Conservation (phyloP, 2,888 invertebrate genomes). For the Carterocephalus palaemon region DNA sequence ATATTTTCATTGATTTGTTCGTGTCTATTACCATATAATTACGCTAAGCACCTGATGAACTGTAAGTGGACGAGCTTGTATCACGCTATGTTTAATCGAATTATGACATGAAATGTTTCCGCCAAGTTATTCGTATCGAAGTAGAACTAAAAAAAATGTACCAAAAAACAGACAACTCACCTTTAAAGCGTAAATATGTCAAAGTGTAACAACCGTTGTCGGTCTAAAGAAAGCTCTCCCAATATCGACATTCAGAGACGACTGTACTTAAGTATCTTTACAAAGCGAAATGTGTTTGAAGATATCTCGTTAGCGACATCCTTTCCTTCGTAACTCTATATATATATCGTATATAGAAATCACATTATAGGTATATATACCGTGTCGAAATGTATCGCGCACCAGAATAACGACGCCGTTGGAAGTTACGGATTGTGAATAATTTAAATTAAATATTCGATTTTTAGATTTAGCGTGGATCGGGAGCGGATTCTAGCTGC, state of each 20-base stretch:
- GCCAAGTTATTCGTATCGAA: too few relatives aligned
- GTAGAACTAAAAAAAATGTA: constrained; percentile 48
- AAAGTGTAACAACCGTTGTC: constrained; percentile 3
- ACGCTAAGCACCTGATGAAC: too few relatives aligned
- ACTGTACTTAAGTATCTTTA: constrained; percentile 12
- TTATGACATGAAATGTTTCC: too few relatives aligned
- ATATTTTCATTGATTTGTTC: too few relatives aligned
- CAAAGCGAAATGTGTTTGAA: constrained; percentile 33
- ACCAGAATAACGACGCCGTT: constrained; percentile 32
- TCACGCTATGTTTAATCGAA: too few relatives aligned
- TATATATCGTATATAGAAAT: too few relatives aligned
- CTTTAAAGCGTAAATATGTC: too few relatives aligned
- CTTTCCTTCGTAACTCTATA: constrained; percentile 35
- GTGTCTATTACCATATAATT: too few relatives aligned
- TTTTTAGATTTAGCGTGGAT: constrained; percentile 26
- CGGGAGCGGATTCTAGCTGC: neutral
- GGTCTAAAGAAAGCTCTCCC: neutral
- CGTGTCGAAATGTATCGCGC: constrained; percentile 39
- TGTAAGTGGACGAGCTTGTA: too few relatives aligned
- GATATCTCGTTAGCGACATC: constrained; percentile 47
- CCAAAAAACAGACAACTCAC: constrained; percentile 30
- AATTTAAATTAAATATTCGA: constrained; percentile 36
- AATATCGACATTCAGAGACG: constrained; percentile 25
- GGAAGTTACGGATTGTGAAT: constrained; percentile 31
- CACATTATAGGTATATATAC: too few relatives aligned